Percentiles rank a stretch among this genome's conserved stretches.
These are phyloP conservation scores for Leptinotarsa texana DNA, from an alignment of 1,140 invertebrate species.

Conservation along the genomic window DNA sequence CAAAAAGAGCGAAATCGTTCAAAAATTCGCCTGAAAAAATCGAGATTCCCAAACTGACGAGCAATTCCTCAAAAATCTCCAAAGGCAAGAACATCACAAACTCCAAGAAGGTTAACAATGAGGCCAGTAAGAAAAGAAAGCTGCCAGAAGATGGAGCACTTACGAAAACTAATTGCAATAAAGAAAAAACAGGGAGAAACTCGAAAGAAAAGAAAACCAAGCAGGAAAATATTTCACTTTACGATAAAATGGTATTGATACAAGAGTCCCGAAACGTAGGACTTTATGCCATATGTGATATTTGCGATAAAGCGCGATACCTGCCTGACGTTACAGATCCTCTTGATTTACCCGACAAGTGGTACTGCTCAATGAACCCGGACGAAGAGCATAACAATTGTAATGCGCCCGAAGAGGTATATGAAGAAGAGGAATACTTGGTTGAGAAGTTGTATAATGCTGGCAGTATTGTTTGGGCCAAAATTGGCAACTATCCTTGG, in stretches of 20 bases:
- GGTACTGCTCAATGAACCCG: slow-evolving; percentile 67
- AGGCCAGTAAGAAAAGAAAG: neutral
- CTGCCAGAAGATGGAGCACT: neutral
- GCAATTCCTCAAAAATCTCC: neutral
- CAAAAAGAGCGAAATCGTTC: neutral
- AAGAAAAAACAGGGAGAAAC: neutral
- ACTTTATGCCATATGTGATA: slow-evolving; percentile 65
- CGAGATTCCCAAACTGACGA: neutral
- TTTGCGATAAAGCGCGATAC: slow-evolving; percentile 65
- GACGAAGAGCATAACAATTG: slow-evolving; percentile 52
- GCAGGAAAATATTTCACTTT: neutral
- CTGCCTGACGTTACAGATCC: slow-evolving; percentile 62
- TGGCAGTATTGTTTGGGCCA: slow-evolving; percentile 70
- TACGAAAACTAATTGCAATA: neutral
- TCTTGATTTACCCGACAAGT: slow-evolving; percentile 61
- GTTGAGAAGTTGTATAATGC: slow-evolving; percentile 62
- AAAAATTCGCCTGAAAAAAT: neutral
- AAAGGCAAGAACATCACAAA: neutral
- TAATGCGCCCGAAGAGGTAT: slow-evolving; percentile 55
- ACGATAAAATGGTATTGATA: slow-evolving; percentile 49
- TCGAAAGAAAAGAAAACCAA: neutral
- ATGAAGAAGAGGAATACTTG: slow-evolving; percentile 57
- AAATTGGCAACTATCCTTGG: slow-evolving; percentile 66
- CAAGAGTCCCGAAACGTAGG: slow-evolving; percentile 59
- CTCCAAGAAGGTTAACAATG: neutral